These are phyloP conservation scores for Venusia cambrica DNA, from an alignment of 2,888 invertebrate species.

Conservation along the genomic window DNA sequence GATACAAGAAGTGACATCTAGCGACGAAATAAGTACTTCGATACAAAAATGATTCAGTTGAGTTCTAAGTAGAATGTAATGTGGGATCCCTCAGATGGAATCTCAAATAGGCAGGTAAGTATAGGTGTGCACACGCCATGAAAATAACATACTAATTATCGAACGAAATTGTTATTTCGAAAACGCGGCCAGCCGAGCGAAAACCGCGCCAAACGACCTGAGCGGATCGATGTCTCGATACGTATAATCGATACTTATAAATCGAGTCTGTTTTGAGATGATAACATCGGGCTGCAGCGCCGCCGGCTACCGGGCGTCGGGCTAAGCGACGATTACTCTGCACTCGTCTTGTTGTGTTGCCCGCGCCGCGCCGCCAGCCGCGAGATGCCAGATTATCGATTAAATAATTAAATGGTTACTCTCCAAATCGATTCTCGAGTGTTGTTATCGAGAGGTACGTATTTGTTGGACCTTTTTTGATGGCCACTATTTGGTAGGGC, in stretches of 20 bases:
- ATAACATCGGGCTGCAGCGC: slow-evolving; percentile 75
- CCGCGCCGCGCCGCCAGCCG: no score
- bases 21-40: neutral
- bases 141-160: slow-evolving; percentile 47
- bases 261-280: slow-evolving; percentile 79
- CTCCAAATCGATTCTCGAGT: slow-evolving; percentile 80
- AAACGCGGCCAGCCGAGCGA: slow-evolving; percentile 45
- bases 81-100: no score
- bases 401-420: slow-evolving; percentile 82
- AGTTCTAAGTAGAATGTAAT: slow-evolving; percentile 19
- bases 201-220: slow-evolving; percentile 70
- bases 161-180: slow-evolving; percentile 51
- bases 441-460: slow-evolving; percentile 78
- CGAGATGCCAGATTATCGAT: slow-evolving; percentile 79
- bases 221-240: slow-evolving; percentile 72
- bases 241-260: slow-evolving; percentile 80
- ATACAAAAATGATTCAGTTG: slow-evolving; percentile 5
- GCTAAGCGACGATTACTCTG: slow-evolving; percentile 77
- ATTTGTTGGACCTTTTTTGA: slow-evolving; percentile 71
- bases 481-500: slow-evolving; percentile 47
- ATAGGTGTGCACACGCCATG: slow-evolving; percentile 9
- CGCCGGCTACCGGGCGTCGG: slow-evolving; percentile 78
- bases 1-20: slow-evolving; percentile 9
- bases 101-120: slow-evolving; percentile 1
- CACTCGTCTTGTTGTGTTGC: slow-evolving; percentile 68